Evolutionary conservation across 2,888 invertebrate species (phyloP).

Genomic region (Idaea straminata): DNA sequence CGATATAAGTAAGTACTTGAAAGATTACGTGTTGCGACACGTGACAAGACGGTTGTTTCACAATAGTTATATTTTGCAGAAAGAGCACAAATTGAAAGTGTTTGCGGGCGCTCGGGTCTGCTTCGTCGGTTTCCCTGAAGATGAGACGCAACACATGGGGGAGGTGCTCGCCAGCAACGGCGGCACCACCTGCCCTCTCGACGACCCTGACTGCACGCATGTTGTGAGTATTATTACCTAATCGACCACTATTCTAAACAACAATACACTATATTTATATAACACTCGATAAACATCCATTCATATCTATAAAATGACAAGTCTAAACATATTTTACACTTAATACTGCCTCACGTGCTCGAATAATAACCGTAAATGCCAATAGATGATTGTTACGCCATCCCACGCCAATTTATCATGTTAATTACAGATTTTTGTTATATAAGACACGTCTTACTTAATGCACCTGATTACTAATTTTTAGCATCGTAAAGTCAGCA

Average conservation of each 20-base stretch:
- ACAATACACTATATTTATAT: constrained; percentile 7
- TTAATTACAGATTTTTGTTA: constrained; percentile 33
- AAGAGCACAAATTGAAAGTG: constrained; percentile 88
- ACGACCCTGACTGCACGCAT: constrained; percentile 93
- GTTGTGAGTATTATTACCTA: constrained; percentile 84
- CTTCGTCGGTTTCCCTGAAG: constrained; percentile 93
- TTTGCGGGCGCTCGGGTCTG: constrained; percentile 93
- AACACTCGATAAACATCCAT: background rate
- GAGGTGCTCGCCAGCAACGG: constrained; percentile 93
- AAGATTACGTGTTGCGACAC: background rate
- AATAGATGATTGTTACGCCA: background rate
- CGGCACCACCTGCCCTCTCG: constrained; percentile 87
- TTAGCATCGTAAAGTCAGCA: constrained; percentile 66
- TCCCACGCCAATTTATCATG: constrained; percentile 14
- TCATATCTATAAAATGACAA: background rate
- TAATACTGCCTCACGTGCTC: background rate
- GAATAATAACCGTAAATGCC: background rate
- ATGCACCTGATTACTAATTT: constrained; percentile 56
- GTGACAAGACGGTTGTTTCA: background rate
- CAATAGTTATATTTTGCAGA: constrained; percentile 55
- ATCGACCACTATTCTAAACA: constrained; percentile 9
- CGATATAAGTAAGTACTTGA: background rate
- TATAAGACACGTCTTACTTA: background rate
- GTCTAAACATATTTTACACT: background rate
- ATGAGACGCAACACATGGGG: constrained; percentile 95